Conservation (phyloP, 2,113 vertebrate species). For the Actinemys pallida region DNA sequence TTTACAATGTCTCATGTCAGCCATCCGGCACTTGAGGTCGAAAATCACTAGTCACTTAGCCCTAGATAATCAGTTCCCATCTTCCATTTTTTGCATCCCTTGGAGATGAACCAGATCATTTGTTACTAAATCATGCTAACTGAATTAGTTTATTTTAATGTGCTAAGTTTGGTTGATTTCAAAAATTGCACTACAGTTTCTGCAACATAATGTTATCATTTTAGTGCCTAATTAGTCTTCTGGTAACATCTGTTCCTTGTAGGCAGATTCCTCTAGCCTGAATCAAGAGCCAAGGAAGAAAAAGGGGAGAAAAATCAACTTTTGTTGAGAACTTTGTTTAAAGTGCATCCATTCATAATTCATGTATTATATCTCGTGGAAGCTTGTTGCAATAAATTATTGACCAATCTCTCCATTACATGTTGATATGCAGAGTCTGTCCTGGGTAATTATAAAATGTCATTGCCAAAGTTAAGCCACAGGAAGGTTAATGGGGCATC, state of each 20-base stretch:
- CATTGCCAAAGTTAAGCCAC: neutral
- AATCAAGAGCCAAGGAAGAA: constrained; percentile 22
- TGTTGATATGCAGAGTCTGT: constrained; percentile 30
- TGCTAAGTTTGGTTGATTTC: constrained; percentile 17
- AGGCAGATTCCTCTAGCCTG: constrained; percentile 53
- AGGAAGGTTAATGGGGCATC: neutral
- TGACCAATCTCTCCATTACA: constrained; percentile 34
- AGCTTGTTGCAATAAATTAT: constrained; percentile 59
- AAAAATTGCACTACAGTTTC: neutral
- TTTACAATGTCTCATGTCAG: neutral
- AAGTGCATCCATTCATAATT: constrained; percentile 66
- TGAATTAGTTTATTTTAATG: constrained; percentile 47
- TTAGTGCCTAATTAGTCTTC: neutral
- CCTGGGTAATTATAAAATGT: constrained; percentile 32
- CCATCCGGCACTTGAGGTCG: neutral
- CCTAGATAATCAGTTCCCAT: constrained; percentile 16
- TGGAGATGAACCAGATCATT: constrained; percentile 27
- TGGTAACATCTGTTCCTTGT: neutral
- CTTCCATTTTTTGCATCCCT: constrained; percentile 3
- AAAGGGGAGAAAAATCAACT: neutral
- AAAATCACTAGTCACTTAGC: neutral
- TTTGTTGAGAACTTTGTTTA: constrained; percentile 21
- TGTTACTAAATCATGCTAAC: constrained; percentile 35
- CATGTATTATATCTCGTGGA: constrained; percentile 43
- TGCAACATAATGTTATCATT: neutral